Percentiles rank a stretch among this genome's conserved stretches.
Evolutionary conservation across 2,113 vertebrate genomes (phyloP).

Genomic region (Grammomys dolichurus): DNA sequence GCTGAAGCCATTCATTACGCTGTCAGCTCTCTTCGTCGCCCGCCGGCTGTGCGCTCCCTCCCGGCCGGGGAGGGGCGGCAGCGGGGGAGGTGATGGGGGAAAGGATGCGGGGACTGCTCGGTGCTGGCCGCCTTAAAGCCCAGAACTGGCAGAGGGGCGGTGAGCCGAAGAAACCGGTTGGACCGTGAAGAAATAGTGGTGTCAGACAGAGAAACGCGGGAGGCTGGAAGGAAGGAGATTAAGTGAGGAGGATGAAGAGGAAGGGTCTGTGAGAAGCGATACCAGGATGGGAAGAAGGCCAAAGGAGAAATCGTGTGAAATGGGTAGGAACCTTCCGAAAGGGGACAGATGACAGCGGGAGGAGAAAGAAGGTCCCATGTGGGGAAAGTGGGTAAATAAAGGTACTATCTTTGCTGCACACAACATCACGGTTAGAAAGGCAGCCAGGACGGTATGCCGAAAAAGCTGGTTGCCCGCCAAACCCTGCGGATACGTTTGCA

Average conservation of each 20-base stretch:
- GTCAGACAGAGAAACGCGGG: background rate
- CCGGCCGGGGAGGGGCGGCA: background rate
- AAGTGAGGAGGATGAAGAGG: background rate
- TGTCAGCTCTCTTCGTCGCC: slow-evolving; percentile 85
- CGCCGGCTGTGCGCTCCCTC: slow-evolving; percentile 78
- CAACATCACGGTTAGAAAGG: background rate
- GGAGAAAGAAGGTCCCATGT: background rate
- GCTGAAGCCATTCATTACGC: slow-evolving; percentile 88
- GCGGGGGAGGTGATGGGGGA: background rate
- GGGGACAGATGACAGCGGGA: background rate
- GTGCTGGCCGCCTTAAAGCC: too few species aligned
- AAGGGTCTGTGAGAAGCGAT: background rate
- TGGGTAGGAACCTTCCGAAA: background rate
- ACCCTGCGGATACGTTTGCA: background rate
- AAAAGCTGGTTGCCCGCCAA: background rate
- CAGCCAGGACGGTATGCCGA: background rate
- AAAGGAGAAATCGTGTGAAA: background rate
- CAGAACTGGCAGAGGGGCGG: background rate
- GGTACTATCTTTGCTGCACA: background rate
- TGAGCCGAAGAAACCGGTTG: background rate
- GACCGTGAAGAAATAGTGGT: background rate
- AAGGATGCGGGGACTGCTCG: background rate
- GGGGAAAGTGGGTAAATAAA: background rate
- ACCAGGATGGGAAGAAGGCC: rapidly evolving
- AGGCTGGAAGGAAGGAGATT: background rate